Conservation (phyloP, 2,797 vertebrate genomes). For the Tauraco hartlaubi region DNA sequence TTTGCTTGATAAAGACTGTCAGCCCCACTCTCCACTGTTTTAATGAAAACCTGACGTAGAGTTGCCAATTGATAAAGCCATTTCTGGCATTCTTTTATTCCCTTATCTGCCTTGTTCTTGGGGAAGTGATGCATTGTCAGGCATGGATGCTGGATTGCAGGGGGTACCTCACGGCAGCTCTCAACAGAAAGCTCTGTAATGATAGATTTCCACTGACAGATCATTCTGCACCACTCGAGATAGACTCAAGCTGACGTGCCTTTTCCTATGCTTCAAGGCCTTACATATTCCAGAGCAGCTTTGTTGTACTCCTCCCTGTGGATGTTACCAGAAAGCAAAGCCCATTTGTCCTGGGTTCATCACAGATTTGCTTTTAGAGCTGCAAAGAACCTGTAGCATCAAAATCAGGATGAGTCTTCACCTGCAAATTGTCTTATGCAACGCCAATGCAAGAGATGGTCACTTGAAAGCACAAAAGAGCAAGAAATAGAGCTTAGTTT, state of each 20-base stretch:
- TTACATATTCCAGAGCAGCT: neutral
- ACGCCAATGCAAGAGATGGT: neutral
- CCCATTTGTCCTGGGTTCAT: neutral
- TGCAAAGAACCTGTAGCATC: neutral
- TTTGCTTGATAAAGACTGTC: too few relatives aligned
- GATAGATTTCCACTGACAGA: neutral
- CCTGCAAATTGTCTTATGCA: neutral
- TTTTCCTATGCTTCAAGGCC: neutral
- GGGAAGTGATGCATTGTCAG: slow-evolving; percentile 26
- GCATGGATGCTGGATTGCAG: neutral
- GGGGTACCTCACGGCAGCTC: neutral
- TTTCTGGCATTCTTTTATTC: slow-evolving; percentile 63
- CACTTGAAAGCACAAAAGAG: neutral
- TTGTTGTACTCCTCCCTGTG: neutral
- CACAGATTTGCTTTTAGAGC: neutral
- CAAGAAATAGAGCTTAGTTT: neutral
- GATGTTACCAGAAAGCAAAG: neutral
- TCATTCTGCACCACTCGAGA: neutral
- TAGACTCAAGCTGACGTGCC: neutral
- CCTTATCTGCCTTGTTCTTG: slow-evolving; percentile 61
- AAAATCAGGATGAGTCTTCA: neutral
- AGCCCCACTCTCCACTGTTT: slow-evolving; percentile 44
- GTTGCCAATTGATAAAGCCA: slow-evolving; percentile 55
- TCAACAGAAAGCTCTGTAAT: neutral
- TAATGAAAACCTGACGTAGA: slow-evolving; percentile 60